Conservation (phyloP, 2,797 vertebrate species). For the Philypnodon macrostomus region DNA sequence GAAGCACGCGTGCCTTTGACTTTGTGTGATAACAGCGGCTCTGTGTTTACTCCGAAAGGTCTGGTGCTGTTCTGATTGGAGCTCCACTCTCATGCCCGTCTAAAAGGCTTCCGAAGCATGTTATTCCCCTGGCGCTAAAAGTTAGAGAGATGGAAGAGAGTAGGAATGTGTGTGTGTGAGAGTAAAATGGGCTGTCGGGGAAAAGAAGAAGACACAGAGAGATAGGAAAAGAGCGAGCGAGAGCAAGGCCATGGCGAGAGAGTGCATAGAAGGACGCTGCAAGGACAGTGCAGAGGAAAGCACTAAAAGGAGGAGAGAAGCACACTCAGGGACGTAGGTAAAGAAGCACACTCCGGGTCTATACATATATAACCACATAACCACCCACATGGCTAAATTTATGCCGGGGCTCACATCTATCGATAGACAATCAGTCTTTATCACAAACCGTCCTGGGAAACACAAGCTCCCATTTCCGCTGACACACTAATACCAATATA, state of each 20-base stretch:
- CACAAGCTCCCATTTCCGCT: constrained; percentile 46
- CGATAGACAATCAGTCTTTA: constrained; percentile 53
- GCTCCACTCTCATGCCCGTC: constrained; percentile 48
- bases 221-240: constrained; percentile 32
- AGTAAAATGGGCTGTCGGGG: background rate
- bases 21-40: constrained; percentile 12
- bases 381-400: constrained; percentile 24
- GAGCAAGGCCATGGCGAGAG: constrained; percentile 53
- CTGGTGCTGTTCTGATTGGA: constrained; percentile 54
- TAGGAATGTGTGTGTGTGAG: constrained; percentile 12
- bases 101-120: constrained; percentile 63
- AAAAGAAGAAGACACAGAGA: constrained; percentile 38
- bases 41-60: constrained; percentile 60
- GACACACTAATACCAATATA: constrained; percentile 55
- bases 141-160: constrained; percentile 43
- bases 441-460: constrained; percentile 44
- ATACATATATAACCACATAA: constrained; percentile 25
- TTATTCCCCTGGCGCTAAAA: constrained; percentile 61
- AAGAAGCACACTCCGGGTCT: constrained; percentile 23
- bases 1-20: constrained; percentile 16
- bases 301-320: constrained; percentile 58
- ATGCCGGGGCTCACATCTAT: constrained; percentile 35
- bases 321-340: constrained; percentile 55
- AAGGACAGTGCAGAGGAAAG: constrained; percentile 74
- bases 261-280: constrained; percentile 65